Percentiles rank a stretch among this genome's conserved stretches.
Conservation (phyloP, 2,888 invertebrate species). For the Griposia aprilina region DNA sequence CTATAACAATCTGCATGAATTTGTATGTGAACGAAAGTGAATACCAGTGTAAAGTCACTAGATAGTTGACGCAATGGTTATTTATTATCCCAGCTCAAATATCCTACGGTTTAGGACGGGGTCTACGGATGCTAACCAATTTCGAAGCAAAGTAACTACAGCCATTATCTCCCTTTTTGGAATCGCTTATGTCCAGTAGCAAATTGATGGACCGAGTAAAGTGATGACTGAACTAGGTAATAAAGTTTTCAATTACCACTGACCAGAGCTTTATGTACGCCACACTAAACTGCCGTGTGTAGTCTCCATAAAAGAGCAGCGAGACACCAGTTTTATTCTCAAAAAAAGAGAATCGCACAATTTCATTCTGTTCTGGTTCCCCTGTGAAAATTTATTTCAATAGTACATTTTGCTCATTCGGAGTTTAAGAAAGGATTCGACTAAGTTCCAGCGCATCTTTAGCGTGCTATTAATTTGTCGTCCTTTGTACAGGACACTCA, state of each 20-base stretch:
- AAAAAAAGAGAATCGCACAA: slow-evolving; percentile 78
- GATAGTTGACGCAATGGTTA: background rate
- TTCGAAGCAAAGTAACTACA: slow-evolving; percentile 3
- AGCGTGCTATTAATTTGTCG: slow-evolving; percentile 75
- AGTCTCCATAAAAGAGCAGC: slow-evolving; percentile 78
- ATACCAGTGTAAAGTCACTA: too few relatives aligned
- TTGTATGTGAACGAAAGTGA: too few relatives aligned
- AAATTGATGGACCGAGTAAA: slow-evolving; percentile 21
- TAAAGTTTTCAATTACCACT: slow-evolving; percentile 36
- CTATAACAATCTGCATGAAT: too few relatives aligned
- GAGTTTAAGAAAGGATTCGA: slow-evolving; percentile 75
- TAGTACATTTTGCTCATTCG: slow-evolving; percentile 70
- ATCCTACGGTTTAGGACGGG: background rate
- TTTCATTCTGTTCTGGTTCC: slow-evolving; percentile 80
- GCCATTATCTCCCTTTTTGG: slow-evolving; percentile 26
- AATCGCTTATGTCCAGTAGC: slow-evolving; percentile 21
- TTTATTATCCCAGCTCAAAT: slow-evolving; percentile 22
- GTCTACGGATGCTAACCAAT: slow-evolving; percentile 1
- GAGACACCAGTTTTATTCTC: slow-evolving; percentile 81
- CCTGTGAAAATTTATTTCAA: slow-evolving; percentile 83
- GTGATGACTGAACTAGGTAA: slow-evolving; percentile 10
- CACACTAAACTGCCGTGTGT: slow-evolving; percentile 21
- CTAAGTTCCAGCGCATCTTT: slow-evolving; percentile 74
- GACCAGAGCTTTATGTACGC: slow-evolving; percentile 5
- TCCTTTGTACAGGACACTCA: slow-evolving; percentile 68